These are phyloP conservation scores for Eugnorisma glareosa DNA, from an alignment of 2,888 invertebrate genomes.

Conservation along the genomic window DNA sequence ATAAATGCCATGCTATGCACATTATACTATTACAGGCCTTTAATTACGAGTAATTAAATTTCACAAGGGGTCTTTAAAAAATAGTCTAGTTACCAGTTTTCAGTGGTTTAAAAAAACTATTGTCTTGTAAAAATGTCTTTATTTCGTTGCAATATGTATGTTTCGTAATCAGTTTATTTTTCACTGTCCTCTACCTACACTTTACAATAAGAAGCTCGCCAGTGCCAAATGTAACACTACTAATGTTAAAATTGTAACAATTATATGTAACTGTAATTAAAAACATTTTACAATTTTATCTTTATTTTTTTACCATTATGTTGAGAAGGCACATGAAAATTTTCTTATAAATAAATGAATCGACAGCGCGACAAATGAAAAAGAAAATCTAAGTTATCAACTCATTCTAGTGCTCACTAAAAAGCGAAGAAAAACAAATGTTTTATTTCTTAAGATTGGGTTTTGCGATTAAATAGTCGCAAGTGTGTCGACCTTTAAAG, in stretches of 20 bases:
- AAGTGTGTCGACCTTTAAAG: slow-evolving; percentile 48
- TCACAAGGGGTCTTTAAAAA: not conserved
- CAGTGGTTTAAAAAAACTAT: not conserved
- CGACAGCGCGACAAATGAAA: slow-evolving; percentile 71
- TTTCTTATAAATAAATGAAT: slow-evolving; percentile 87
- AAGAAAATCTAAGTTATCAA: slow-evolving; percentile 50
- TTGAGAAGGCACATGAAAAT: slow-evolving; percentile 90
- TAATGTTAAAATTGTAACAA: slow-evolving; percentile 85
- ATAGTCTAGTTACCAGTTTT: not conserved
- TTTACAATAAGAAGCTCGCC: slow-evolving; percentile 72
- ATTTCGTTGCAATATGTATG: slow-evolving; percentile 20
- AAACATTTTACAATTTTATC: slow-evolving; percentile 82
- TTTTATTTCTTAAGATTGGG: slow-evolving; percentile 37
- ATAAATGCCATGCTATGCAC: not conserved
- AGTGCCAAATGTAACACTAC: slow-evolving; percentile 84
- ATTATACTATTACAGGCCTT: not conserved
- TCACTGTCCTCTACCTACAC: slow-evolving; percentile 62
- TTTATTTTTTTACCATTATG: slow-evolving; percentile 81
- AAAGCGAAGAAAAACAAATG: slow-evolving; percentile 66
- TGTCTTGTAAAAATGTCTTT: slow-evolving; percentile 16
- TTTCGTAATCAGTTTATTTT: not conserved
- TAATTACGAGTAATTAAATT: not conserved
- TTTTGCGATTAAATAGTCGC: slow-evolving; percentile 51
- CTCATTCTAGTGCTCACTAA: slow-evolving; percentile 60
- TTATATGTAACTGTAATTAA: slow-evolving; percentile 84